A percentile compares a stretch with the other conserved stretches of the same genome.
phyloP scores from a whole-genome alignment of 2,797 vertebrate species.

The Arctocebus calabarensis region DNA sequence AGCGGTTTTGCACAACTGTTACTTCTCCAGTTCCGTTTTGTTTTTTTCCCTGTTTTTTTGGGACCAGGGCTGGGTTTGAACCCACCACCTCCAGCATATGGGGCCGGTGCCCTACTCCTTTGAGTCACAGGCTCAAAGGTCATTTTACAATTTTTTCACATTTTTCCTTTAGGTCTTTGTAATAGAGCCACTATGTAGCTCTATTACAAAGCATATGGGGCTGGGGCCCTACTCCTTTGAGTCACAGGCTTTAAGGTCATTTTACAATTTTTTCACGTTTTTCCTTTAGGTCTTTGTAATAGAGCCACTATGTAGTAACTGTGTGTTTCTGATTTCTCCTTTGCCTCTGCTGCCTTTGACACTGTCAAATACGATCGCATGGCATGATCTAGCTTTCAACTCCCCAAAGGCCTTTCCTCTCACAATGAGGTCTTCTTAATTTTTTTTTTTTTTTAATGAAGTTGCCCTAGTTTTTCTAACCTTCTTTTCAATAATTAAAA shows the following conservation, averaged over 20 bases:
- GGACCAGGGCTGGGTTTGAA: too few relatives aligned
- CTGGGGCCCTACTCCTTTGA: too few relatives aligned
- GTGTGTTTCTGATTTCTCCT: conserved; percentile 28
- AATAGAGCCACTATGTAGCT: background rate
- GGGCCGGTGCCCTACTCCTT: too few relatives aligned
- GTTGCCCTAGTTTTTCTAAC: conserved; percentile 79
- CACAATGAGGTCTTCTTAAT: conserved; percentile 76
- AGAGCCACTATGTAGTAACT: background rate
- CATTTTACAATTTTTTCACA: background rate
- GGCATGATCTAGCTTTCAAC: conserved; percentile 68
- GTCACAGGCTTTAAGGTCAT: background rate
- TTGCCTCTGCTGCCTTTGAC: background rate
- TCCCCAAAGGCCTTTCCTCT: conserved; percentile 58
- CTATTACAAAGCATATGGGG: too few relatives aligned
- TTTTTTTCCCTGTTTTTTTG: too few relatives aligned
- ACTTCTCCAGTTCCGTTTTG: background rate
- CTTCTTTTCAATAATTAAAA: conserved; percentile 84
- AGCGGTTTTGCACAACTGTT: background rate
- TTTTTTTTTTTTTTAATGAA: conserved; percentile 72
- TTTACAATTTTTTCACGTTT: background rate
- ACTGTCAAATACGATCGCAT: background rate
- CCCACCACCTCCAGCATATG: too few relatives aligned
- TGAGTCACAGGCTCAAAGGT: background rate
- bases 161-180: background rate
- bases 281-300: background rate